Base-by-base conservation (phyloP, 1,140 invertebrate species). In the Globodera rostochiensis region DNA sequence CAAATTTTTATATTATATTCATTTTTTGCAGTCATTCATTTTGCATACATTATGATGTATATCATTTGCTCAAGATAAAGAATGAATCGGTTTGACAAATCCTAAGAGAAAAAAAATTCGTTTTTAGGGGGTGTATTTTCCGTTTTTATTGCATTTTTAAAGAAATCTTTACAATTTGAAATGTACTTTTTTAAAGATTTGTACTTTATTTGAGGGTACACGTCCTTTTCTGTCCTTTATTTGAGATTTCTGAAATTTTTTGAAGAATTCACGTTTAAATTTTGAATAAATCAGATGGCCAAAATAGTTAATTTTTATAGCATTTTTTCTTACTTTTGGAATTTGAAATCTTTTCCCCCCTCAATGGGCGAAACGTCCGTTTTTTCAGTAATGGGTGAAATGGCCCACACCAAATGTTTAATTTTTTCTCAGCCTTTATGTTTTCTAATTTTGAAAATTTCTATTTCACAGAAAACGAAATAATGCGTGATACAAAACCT, bases 51-150 rank as follows among this genome's bases (percentile, higher is more conserved):
- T 69, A 11, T 69, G 11, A 53, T 53, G 50, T 53, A 53, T 36
- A 36, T 21, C 60, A 45, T 69, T 25, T 69, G 67, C 67, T 69
- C 67, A 69, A 69, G 8, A 69, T 45, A 21, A 69, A 69, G n/a
- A 69, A 19, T 69, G 67, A 69, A 69, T 8, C 9, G 15, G 7
- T 53, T 53, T 13, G 36, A 69, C n/a, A 36, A 36, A 3, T 36
- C 36, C 1, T 36, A 36, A 36, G 36, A 36, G 36, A 36, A 69
- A 69, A 6, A 0, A 69, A 21, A 0, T 69, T 69, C 3, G 25
- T 25, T 25, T 25, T 25, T 25, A 25, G 25, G 25, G 25, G 25
- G 25, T 25, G 0, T 25, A 25, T 25, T 25, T 25, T 25, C 25
- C 25, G 25, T 25, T 25, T 25, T 25, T 25, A 25, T 25, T 25